phyloP scores from a whole-genome alignment of 2,888 invertebrate genomes.

The Cactoblastis cactorum region DNA sequence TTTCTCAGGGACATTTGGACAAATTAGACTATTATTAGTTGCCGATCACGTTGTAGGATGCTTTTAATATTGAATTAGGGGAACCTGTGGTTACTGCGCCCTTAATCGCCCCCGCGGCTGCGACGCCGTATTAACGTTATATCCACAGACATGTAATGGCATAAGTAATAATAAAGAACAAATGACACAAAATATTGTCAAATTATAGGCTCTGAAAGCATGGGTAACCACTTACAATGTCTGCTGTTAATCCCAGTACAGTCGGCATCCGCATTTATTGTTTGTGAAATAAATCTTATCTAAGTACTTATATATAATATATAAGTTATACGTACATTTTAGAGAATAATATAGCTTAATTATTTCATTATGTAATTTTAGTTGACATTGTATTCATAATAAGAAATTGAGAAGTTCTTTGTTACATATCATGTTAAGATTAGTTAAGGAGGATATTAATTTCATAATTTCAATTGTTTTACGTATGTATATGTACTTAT shows the following conservation, averaged over 20 bases:
- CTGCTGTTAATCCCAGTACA: constrained; percentile 66
- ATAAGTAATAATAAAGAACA: constrained; percentile 78
- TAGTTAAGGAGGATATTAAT: no score
- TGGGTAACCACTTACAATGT: constrained; percentile 75
- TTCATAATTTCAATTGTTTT: no score
- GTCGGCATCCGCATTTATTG: constrained; percentile 36
- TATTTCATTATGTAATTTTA: constrained; percentile 4
- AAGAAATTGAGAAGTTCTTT: no score
- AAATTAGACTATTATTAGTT: constrained; percentile 78
- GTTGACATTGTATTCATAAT: constrained; percentile 3
- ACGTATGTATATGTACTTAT: no score
- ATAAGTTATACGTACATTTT: neutral
- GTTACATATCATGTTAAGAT: no score
- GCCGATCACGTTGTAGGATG: constrained; percentile 75
- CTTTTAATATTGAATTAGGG: constrained; percentile 80
- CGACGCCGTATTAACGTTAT: constrained; percentile 69
- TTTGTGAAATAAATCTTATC: neutral
- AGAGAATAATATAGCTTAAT: no score
- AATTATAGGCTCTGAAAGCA: constrained; percentile 77
- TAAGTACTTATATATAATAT: neutral
- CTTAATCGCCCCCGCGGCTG: constrained; percentile 70
- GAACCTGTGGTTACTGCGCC: constrained; percentile 72
- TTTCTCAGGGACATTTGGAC: constrained; percentile 78
- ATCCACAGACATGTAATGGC: constrained; percentile 73
- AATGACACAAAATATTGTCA: constrained; percentile 80